These are phyloP conservation scores for Dryoscopus gambensis DNA, from an alignment of 2,113 vertebrate species.

Conservation along the genomic window DNA sequence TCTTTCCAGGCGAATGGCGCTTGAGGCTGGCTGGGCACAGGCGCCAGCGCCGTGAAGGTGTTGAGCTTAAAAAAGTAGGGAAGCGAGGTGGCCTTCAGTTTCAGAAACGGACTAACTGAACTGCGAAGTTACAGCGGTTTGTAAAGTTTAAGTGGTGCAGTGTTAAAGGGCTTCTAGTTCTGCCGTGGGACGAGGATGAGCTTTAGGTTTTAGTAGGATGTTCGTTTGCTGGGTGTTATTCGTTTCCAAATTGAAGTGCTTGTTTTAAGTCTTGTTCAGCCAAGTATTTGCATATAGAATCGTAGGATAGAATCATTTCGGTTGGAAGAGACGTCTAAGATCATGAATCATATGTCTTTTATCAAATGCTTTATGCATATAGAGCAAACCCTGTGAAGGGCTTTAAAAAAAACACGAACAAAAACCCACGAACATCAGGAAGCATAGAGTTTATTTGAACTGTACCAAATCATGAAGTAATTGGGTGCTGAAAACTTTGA, in stretches of 20 bases:
- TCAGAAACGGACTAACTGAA: accelerated
- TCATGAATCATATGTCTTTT: neutral
- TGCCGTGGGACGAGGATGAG: neutral
- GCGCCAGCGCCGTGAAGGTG: neutral
- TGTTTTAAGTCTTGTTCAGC: neutral
- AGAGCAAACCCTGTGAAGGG: no score
- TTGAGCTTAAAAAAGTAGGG: accelerated
- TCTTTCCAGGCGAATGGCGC: neutral
- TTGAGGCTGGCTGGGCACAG: neutral
- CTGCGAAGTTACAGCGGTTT: neutral
- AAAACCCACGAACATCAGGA: accelerated
- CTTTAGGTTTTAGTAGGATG: accelerated
- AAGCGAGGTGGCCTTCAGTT: accelerated
- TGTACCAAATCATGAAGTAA: neutral
- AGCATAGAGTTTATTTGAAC: neutral
- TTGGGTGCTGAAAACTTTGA: accelerated
- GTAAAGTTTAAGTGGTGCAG: no score
- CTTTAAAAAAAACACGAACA: neutral
- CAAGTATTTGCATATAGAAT: accelerated
- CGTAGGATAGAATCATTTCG: neutral
- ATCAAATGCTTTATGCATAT: accelerated
- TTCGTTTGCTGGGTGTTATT: accelerated
- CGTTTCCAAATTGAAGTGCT: accelerated
- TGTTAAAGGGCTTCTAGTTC: accelerated
- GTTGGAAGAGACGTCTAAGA: neutral